Evolutionary conservation across 1,140 invertebrate species (phyloP).

Genomic region (Lepeophtheirus salmonis): DNA sequence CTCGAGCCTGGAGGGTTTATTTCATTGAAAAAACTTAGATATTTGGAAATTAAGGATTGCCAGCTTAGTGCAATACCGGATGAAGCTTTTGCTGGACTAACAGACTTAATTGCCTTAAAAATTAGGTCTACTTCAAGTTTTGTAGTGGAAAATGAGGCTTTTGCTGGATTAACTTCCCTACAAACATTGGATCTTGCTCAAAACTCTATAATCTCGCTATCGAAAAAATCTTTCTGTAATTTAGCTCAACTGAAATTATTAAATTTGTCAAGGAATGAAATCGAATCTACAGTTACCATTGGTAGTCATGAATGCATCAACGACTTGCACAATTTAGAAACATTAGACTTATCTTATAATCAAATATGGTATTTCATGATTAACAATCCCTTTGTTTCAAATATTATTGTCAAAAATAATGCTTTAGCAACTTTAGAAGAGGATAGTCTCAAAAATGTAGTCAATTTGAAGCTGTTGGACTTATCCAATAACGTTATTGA

Average conservation of each 20-base stretch:
- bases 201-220: slow-evolving; percentile 44
- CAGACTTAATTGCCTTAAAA: slow-evolving; percentile 42
- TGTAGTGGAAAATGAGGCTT: slow-evolving; percentile 46
- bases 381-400: slow-evolving; percentile 41
- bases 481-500: slow-evolving; percentile 24
- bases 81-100: slow-evolving; percentile 42
- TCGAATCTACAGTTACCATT: slow-evolving; percentile 66
- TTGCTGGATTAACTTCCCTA: slow-evolving; percentile 50
- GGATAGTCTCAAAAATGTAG: not conserved
- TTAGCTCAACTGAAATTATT: slow-evolving; percentile 49
- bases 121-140: slow-evolving; percentile 35
- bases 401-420: slow-evolving; percentile 71
- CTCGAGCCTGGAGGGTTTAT: slow-evolving; percentile 48
- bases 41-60: slow-evolving; percentile 52
- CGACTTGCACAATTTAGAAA: slow-evolving; percentile 63
- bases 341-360: slow-evolving; percentile 57
- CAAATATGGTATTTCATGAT: slow-evolving; percentile 60
- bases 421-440: slow-evolving; percentile 29
- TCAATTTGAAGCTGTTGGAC: slow-evolving; percentile 18
- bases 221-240: slow-evolving; percentile 33
- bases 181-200: slow-evolving; percentile 42
- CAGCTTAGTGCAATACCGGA: slow-evolving; percentile 51
- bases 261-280: slow-evolving; percentile 60
- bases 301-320: slow-evolving; percentile 58
- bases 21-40: slow-evolving; percentile 38